phyloP scores from a whole-genome alignment of 2,888 invertebrate genomes.

The Athalia rosae region DNA sequence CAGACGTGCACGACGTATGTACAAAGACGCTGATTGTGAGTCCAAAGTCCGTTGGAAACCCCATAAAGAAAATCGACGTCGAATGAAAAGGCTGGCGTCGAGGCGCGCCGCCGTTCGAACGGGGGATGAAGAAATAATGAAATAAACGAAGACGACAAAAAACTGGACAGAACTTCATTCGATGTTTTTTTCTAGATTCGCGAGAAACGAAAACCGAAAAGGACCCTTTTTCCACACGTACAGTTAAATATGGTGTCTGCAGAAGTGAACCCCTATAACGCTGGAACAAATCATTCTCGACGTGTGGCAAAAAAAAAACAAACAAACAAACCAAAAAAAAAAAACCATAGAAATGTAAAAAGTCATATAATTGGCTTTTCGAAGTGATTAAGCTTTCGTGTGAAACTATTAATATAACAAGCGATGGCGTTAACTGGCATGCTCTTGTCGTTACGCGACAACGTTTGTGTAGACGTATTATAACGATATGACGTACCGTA shows the following conservation, averaged over 20 bases:
- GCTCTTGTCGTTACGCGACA: background rate
- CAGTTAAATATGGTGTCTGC: background rate
- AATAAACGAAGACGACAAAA: too few relatives aligned
- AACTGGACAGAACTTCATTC: too few relatives aligned
- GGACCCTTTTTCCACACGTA: too few relatives aligned
- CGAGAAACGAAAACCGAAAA: too few relatives aligned
- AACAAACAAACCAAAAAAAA: too few relatives aligned
- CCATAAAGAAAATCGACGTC: too few relatives aligned
- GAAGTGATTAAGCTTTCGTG: background rate
- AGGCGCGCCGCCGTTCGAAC: too few relatives aligned
- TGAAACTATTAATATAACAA: background rate
- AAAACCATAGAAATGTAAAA: too few relatives aligned
- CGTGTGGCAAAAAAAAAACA: background rate
- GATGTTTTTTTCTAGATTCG: too few relatives aligned
- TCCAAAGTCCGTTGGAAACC: too few relatives aligned
- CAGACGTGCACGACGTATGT: background rate
- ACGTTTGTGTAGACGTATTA: background rate
- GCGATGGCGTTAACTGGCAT: background rate
- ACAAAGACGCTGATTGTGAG: background rate
- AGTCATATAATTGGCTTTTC: background rate
- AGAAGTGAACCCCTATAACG: background rate
- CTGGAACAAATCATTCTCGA: background rate
- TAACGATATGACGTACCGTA: background rate
- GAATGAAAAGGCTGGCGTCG: too few relatives aligned
- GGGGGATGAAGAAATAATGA: too few relatives aligned